These are phyloP conservation scores for Aurelia aurita complex sp. Pacific DNA, from an alignment of 30 jellyfish, hydroid and myxozoan species.

Conservation along the genomic window DNA sequence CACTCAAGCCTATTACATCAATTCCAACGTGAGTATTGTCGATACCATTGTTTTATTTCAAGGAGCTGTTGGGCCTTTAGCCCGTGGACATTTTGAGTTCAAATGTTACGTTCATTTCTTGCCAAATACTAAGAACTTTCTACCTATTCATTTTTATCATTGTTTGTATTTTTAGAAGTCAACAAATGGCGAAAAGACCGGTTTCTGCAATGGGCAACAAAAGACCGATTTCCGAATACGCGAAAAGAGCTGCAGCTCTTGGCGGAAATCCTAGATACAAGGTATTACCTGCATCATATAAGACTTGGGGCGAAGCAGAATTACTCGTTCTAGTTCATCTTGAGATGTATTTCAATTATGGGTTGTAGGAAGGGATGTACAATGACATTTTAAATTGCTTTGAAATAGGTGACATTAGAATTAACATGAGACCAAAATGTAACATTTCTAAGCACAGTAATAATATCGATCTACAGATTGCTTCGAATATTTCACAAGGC, in stretches of 20 bases:
- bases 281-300: constrained; percentile 32
- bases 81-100: neutral
- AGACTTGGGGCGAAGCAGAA: too few species aligned
- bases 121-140: too few species aligned
- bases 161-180: constrained; percentile 45
- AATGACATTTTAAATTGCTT: too few species aligned
- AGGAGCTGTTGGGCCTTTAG: neutral
- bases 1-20: constrained; percentile 73
- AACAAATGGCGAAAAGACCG: constrained; percentile 98
- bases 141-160: too few species aligned
- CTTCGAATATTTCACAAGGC: too few species aligned
- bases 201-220: constrained; percentile 98
- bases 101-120: neutral
- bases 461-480: too few species aligned
- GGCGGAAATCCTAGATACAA: constrained; percentile 98
- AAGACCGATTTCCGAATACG: constrained; percentile 93
- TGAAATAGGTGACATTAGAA: too few species aligned
- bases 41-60: neutral
- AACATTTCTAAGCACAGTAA: too few species aligned
- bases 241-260: constrained; percentile 90
- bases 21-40: constrained; percentile 60
- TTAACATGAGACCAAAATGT: too few species aligned
- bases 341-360: too few species aligned
- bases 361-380: too few species aligned
- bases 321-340: too few species aligned